Conservation (phyloP, 1,140 invertebrate species). For the Macrobrachium rosenbergii region DNA sequence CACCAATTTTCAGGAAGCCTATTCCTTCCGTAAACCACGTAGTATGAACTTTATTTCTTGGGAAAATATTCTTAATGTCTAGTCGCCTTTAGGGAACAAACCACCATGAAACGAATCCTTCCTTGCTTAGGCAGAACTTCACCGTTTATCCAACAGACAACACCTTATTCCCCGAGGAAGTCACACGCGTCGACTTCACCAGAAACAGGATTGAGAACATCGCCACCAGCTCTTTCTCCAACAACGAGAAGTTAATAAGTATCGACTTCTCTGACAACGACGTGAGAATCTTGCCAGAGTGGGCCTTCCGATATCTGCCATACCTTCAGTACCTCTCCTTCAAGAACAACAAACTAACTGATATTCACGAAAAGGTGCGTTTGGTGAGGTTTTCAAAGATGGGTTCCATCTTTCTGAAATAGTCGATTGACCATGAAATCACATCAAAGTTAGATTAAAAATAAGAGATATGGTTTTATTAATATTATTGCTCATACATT, state of each 20-base stretch:
- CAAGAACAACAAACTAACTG: background rate
- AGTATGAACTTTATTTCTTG: no score
- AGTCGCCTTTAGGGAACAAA: no score
- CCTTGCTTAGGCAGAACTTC: no score
- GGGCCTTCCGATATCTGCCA: background rate
- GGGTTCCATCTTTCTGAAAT: background rate
- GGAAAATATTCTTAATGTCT: no score
- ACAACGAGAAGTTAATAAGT: background rate
- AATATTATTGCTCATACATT: background rate
- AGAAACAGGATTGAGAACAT: conserved; percentile 4
- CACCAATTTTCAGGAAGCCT: no score
- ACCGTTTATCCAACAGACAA: no score
- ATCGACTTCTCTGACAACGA: conserved; percentile 15
- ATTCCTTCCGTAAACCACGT: no score
- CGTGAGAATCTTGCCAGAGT: background rate
- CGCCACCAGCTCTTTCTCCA: background rate
- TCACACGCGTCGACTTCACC: background rate
- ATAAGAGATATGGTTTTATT: no score
- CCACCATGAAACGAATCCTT: no score
- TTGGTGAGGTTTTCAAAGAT: background rate
- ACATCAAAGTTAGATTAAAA: no score
- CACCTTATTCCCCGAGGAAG: background rate
- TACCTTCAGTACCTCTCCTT: background rate
- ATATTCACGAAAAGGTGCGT: background rate
- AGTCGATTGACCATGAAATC: background rate